Conservation (phyloP, 2,797 vertebrate species). For the Philypnodon macrostomus region DNA sequence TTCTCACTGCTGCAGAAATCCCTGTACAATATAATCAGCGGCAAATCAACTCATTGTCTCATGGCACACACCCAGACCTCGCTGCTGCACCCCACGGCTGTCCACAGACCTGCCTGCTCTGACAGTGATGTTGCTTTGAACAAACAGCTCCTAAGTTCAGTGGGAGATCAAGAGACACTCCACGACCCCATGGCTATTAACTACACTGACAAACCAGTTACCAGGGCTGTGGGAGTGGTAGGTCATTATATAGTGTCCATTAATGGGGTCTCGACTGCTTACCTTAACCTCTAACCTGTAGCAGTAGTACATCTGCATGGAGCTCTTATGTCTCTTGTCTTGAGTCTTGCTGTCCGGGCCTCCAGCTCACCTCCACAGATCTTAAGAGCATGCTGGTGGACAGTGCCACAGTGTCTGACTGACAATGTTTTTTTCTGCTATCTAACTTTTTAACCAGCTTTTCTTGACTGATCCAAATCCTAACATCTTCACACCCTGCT, state of each 20-base stretch:
- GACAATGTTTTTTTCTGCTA: slow-evolving; percentile 28
- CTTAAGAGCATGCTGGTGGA: slow-evolving; percentile 26
- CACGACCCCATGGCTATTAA: slow-evolving; percentile 48
- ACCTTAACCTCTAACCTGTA: slow-evolving; percentile 39
- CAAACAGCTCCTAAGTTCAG: slow-evolving; percentile 21
- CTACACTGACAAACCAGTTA: slow-evolving; percentile 49
- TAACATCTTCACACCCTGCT: slow-evolving; percentile 56
- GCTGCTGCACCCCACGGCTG: slow-evolving; percentile 25
- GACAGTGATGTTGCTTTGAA: slow-evolving; percentile 47
- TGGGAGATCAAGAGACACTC: slow-evolving; percentile 34
- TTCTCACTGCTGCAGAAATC: slow-evolving; percentile 75
- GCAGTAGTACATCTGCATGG: slow-evolving; percentile 53
- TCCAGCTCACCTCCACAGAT: slow-evolving; percentile 33
- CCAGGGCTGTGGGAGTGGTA: slow-evolving; percentile 69
- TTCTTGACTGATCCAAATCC: slow-evolving; percentile 31
- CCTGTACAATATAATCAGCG: slow-evolving; percentile 74
- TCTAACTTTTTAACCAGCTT: slow-evolving; percentile 49
- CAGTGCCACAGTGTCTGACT: slow-evolving; percentile 31
- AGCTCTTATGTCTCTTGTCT: slow-evolving; percentile 40
- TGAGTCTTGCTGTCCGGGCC: slow-evolving; percentile 40
- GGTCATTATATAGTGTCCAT: slow-evolving; percentile 42
- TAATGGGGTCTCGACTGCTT: slow-evolving; percentile 42
- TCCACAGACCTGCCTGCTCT: slow-evolving; percentile 31
- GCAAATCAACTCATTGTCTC: slow-evolving; percentile 53
- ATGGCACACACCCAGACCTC: slow-evolving; percentile 28